Conservation (phyloP, 2,113 vertebrate species). For the Cyanocitta stelleri region DNA sequence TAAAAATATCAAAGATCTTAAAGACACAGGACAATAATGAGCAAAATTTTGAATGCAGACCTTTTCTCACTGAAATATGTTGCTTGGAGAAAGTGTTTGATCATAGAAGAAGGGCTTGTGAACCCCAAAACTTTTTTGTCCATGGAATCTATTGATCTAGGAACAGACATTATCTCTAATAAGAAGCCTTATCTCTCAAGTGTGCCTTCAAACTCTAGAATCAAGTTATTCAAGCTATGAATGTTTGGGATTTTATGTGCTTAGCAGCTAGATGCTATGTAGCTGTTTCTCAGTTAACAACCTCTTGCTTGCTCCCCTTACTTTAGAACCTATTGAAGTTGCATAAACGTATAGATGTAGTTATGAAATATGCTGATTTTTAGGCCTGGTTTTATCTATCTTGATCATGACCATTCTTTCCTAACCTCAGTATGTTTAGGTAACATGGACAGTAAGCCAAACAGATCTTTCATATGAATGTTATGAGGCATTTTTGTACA, state of each 20-base stretch:
- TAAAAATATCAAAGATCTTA: not conserved
- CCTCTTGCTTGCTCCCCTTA: not conserved
- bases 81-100: not conserved
- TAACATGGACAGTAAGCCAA: not conserved
- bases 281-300: not conserved
- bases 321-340: not conserved
- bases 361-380: not conserved
- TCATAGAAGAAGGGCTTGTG: not conserved
- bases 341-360: not conserved
- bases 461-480: rapidly evolving
- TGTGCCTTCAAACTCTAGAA: not conserved
- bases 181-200: not conserved
- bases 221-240: not conserved
- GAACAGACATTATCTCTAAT: not conserved
- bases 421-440: not conserved
- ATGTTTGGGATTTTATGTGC: not conserved
- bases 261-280: not conserved
- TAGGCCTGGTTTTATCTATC: not conserved
- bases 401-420: not conserved
- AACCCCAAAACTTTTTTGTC: not conserved
- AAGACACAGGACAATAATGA: not conserved
- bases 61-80: not conserved
- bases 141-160: not conserved
- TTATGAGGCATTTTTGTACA: not conserved
- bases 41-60: not conserved